Conservation (phyloP, 2,797 vertebrate genomes). For the Sebastes minor region DNA sequence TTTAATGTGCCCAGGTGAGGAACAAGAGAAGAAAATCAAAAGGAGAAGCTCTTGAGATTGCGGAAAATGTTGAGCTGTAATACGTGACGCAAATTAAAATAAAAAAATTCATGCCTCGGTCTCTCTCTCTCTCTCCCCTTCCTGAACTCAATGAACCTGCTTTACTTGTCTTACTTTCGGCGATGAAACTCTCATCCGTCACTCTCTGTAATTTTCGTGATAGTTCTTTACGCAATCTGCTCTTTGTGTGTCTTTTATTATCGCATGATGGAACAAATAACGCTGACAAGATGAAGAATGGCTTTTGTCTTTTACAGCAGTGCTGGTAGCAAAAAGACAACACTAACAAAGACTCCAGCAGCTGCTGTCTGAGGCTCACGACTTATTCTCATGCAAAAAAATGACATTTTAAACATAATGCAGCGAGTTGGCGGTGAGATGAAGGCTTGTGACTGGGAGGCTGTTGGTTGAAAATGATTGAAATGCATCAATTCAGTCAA, state of each 20-base stretch:
- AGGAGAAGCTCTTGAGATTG: neutral
- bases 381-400: conserved; percentile 43
- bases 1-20: neutral
- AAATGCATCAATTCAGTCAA: neutral
- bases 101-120: neutral
- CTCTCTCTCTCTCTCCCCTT: neutral
- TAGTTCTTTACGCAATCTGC: neutral
- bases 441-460: conserved; percentile 2
- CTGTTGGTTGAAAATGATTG: neutral
- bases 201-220: neutral
- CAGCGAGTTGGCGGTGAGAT: neutral
- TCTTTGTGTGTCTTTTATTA: conserved; percentile 29
- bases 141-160: conserved; percentile 36
- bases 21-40: neutral
- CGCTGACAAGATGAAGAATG: conserved; percentile 36
- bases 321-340: conserved; percentile 9
- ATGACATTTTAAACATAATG: conserved; percentile 48
- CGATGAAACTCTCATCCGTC: neutral
- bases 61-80: neutral
- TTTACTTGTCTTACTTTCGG: neutral
- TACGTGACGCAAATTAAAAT: conserved; percentile 11
- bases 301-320: conserved; percentile 38
- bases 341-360: conserved; percentile 28
- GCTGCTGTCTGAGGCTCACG: neutral
- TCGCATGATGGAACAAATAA: conserved; percentile 20